Percentiles rank a stretch among this genome's conserved stretches.
These are phyloP conservation scores for Microdon myrmicae DNA, from an alignment of 2,888 invertebrate genomes.

Conservation along the genomic window DNA sequence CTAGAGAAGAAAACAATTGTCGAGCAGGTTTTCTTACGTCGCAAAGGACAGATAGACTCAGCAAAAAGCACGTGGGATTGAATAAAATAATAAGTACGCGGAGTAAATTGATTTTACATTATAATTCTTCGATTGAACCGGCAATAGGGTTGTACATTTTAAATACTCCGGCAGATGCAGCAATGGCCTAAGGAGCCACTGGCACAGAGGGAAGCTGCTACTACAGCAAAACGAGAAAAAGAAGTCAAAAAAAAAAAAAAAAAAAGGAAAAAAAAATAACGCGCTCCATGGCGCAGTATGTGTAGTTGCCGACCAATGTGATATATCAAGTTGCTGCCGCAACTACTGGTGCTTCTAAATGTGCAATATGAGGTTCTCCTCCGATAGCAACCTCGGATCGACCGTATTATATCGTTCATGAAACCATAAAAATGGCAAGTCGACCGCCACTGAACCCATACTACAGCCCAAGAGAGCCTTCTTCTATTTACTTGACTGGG, in stretches of 20 bases:
- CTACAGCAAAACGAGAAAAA: slow-evolving; percentile 2
- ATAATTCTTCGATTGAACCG: slow-evolving; percentile 51
- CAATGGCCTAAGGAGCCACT: slow-evolving; percentile 7
- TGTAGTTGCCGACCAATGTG: no score
- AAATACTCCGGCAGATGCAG: slow-evolving; percentile 36
- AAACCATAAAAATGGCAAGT: slow-evolving; percentile 64
- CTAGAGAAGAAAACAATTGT: slow-evolving; percentile 37
- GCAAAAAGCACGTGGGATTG: slow-evolving; percentile 26
- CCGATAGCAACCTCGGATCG: slow-evolving; percentile 33
- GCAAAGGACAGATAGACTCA: slow-evolving; percentile 10
- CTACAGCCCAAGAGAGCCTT: no score
- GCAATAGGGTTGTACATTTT: slow-evolving; percentile 49
- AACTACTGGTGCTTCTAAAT: slow-evolving; percentile 33
- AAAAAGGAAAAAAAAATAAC: no score
- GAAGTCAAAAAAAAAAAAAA: no score
- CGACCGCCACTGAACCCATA: slow-evolving; percentile 56
- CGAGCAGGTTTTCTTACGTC: slow-evolving; percentile 9
- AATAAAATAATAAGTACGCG: slow-evolving; percentile 21
- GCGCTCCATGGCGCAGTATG: no score
- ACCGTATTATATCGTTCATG: slow-evolving; percentile 55
- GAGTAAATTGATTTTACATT: slow-evolving; percentile 51
- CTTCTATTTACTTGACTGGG: no score
- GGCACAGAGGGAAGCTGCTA: slow-evolving; percentile 2
- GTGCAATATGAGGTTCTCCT: slow-evolving; percentile 47
- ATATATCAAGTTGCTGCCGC: slow-evolving; percentile 42